Evolutionary conservation across 2,113 vertebrate genomes (phyloP).

Genomic region (Atlantisia rogersi): DNA sequence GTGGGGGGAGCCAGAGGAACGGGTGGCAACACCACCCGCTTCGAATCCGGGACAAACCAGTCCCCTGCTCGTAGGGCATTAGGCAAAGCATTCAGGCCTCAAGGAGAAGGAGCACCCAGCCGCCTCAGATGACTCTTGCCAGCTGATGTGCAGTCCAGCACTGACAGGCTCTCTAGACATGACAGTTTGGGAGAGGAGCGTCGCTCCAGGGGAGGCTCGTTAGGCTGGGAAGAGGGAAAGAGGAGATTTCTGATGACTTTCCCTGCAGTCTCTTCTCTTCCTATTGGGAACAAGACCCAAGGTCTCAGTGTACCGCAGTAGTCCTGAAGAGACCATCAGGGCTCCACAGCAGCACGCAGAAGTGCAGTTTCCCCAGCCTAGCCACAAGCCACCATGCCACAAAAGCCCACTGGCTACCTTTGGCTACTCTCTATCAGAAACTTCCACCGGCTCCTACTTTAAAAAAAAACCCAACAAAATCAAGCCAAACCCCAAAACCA

Average conservation of each 20-base stretch:
- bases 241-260: background rate
- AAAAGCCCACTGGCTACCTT: background rate
- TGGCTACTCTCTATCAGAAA: background rate
- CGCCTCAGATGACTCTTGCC: background rate
- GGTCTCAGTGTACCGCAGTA: background rate
- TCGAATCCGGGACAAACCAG: constrained; percentile 12
- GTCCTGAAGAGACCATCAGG: background rate
- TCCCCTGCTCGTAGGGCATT: background rate
- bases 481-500: background rate
- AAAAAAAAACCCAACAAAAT: background rate
- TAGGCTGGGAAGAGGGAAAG: background rate
- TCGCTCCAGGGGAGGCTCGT: background rate
- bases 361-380: background rate
- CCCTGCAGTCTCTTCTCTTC: background rate
- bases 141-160: background rate
- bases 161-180: background rate
- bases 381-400: background rate
- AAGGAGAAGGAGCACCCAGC: constrained; percentile 16
- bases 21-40: background rate
- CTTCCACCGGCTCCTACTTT: background rate
- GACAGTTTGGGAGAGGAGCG: background rate
- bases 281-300: background rate
- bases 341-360: background rate
- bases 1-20: background rate
- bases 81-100: background rate